Conservation (phyloP, 2,113 vertebrate species). For the Callospermophilus lateralis region DNA sequence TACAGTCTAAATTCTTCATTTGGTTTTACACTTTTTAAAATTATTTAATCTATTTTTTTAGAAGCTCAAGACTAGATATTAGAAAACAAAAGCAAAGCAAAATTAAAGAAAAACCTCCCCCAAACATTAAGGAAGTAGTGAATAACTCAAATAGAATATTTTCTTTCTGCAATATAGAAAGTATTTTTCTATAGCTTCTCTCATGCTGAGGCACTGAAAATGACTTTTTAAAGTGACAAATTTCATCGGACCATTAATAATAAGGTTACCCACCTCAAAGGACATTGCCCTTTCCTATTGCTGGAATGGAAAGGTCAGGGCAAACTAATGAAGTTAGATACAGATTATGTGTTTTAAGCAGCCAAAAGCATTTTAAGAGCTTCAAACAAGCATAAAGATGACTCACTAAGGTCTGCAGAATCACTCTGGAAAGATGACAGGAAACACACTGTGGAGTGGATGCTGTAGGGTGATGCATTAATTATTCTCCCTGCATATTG, state of each 20-base stretch:
- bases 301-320: not conserved
- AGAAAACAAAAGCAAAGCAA: slow-evolving; percentile 26
- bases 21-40: not conserved
- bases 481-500: not conserved
- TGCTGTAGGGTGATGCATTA: not conserved
- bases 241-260: slow-evolving; percentile 56
- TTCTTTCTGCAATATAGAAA: not conserved
- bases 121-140: not conserved
- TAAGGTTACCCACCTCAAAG: slow-evolving; percentile 16
- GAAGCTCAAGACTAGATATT: not conserved
- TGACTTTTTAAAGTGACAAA: slow-evolving; percentile 43
- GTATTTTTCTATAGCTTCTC: not conserved
- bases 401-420: not conserved
- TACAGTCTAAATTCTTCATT: not conserved
- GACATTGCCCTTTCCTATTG: slow-evolving; percentile 35
- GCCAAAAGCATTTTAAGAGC: not conserved
- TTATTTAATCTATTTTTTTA: not conserved
- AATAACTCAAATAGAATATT: not conserved
- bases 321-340: slow-evolving; percentile 41
- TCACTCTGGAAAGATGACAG: slow-evolving; percentile 17
- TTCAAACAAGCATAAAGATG: not conserved
- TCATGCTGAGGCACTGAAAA: not conserved
- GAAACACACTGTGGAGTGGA: not conserved
- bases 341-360: not conserved
- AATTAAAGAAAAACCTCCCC: not conserved